Evolutionary conservation across 2,888 invertebrate genomes (phyloP).

Genomic region (Merodon equestris): DNA sequence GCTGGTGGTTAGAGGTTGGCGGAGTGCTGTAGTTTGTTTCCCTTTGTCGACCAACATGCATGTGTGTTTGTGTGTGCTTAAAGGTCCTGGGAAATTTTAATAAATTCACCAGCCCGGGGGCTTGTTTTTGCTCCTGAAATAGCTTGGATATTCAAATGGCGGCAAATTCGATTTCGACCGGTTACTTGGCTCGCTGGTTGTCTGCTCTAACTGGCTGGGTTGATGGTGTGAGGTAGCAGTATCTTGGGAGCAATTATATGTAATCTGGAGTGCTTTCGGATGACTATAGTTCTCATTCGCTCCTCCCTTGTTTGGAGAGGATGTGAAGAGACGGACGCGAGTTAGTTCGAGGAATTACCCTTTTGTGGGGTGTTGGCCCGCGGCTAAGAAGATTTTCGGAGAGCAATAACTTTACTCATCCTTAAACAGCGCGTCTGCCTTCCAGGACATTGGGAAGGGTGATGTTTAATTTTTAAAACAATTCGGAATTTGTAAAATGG

Average conservation of each 20-base stretch:
- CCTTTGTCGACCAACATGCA: conserved; percentile 30
- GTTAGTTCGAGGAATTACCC: conserved; percentile 31
- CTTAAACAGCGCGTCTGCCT: neutral
- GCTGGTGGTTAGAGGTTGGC: neutral
- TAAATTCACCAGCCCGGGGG: conserved; percentile 52
- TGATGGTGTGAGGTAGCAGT: conserved; percentile 2
- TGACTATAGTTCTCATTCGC: neutral
- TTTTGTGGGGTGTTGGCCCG: conserved; percentile 24
- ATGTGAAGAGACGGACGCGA: neutral
- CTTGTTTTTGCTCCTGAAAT: conserved; percentile 3
- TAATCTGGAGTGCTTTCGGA: conserved; percentile 32
- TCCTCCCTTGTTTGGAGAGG: neutral
- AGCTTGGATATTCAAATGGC: conserved; percentile 26
- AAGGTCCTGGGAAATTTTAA: conserved; percentile 63
- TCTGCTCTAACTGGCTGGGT: neutral
- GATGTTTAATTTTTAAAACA: conserved; percentile 12
- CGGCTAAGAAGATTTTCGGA: conserved; percentile 30
- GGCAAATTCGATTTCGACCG: conserved; percentile 18
- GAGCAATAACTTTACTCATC: conserved; percentile 23
- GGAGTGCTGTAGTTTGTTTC: neutral
- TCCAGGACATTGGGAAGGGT: neutral
- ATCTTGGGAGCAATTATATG: conserved; percentile 47
- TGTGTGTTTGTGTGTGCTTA: too few relatives aligned
- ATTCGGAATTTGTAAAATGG: neutral
- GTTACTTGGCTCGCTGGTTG: conserved; percentile 3